Percentiles rank a stretch among this genome's conserved stretches.
These are phyloP conservation scores for Megalonaias nervosa DNA, from an alignment of 1,140 invertebrate species.

Conservation along the genomic window DNA sequence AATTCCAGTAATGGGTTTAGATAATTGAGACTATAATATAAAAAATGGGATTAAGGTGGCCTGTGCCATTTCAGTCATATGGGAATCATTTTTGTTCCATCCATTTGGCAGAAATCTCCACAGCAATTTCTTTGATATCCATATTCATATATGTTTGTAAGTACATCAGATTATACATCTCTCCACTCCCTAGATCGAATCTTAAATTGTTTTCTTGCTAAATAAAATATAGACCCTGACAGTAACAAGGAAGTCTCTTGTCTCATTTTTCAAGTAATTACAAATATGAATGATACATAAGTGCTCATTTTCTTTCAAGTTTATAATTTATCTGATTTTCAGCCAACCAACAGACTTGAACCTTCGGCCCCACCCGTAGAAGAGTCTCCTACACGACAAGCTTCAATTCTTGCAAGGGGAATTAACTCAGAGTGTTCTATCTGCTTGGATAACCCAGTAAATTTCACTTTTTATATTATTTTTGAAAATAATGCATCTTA, in stretches of 20 bases:
- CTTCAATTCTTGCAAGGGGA: constrained; percentile 57
- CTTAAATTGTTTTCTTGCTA: background rate
- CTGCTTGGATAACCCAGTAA: constrained; percentile 80
- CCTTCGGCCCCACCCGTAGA: constrained; percentile 67
- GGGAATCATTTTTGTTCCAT: too few relatives aligned
- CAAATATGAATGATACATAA: constrained; percentile 73
- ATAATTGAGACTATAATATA: too few relatives aligned
- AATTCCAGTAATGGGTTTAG: too few relatives aligned
- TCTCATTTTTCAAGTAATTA: background rate
- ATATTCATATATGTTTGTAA: too few relatives aligned
- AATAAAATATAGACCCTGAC: background rate
- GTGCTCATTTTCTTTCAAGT: constrained; percentile 22
- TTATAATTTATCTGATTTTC: too few relatives aligned
- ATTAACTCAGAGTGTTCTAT: constrained; percentile 82
- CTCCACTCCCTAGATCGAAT: too few relatives aligned
- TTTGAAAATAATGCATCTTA: background rate
- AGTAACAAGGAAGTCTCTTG: background rate
- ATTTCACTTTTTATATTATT: constrained; percentile 16
- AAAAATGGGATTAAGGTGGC: too few relatives aligned
- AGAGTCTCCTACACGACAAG: constrained; percentile 18
- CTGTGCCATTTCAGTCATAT: too few relatives aligned
- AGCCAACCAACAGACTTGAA: constrained; percentile 70
- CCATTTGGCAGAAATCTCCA: too few relatives aligned
- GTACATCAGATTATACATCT: too few relatives aligned
- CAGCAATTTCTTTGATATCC: too few relatives aligned